Evolutionary conservation across 2,888 invertebrate genomes (phyloP), one percentile per base, ranked within the genome.

Genomic region (Pyrochroa serraticornis): DNA sequence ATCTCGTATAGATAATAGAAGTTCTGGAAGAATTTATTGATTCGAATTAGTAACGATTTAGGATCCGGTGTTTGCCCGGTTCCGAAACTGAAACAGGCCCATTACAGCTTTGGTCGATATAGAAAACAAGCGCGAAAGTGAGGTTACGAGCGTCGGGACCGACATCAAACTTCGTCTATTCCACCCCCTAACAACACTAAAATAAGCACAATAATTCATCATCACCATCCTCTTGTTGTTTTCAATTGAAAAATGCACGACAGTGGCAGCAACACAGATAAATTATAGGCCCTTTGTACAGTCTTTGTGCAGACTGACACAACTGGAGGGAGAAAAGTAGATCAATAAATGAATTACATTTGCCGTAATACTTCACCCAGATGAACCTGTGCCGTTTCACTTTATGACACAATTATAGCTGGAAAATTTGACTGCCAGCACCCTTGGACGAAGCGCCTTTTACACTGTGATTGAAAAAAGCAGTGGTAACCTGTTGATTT

Each of bases 331-430:
- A 73, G 73, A 71, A 74, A 75, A 76, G 77, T 78, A 77, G 78
- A 79, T 79, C 79, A 78, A 79, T 79, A 79, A 79, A 79, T 77
- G 78, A 79, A 79, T 78, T 79, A 79, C 77, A 78, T 77, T 78
- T 71, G 69, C 70, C 67, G 73, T 72, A 72, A 72, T 70, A 73
- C 72, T 72, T 73, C 67, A 71, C 71, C 71, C 72, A 69, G 71
- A 71, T 71, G 70, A 71, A 71, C 67, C 69, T 64, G 60, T 31
- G 45, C 35, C 57, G 50, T 57, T 57, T 41, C 22, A 22, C 22
- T 22, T 22, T 5, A 22, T 22, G 22, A 22, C 22, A 5, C 22
- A 22, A 22, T 22, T 22, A 22, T 22, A 5, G 51, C 50, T 41
- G 51, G 34, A 46, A 39, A 39, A 39, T 22, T 22, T 22, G 22